Base-by-base conservation (phyloP, 2,888 invertebrate genomes). In the Dynastes maya region DNA sequence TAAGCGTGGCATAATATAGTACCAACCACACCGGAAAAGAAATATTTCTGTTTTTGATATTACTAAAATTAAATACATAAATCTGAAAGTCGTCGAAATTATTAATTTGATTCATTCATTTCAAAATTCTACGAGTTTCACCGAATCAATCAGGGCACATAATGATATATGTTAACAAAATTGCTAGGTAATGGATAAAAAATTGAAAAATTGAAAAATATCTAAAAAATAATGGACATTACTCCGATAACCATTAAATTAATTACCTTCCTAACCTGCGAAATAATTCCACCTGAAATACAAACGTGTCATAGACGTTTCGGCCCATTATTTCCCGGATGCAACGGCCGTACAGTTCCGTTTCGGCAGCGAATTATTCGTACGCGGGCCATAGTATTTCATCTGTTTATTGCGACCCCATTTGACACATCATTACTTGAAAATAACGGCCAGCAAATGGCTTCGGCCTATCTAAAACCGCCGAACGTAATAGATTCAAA, bases 401-500 rank as follows among this genome's bases (percentile, higher is more conserved):
- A 51, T 68, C 68, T 51, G 51, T 51, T 68, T 68, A 68, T 68
- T 27, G 51, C 68, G 51, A 29, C 49, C 51, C 51, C 29, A 68
- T 68, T 68, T 68, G 51, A 51, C 68, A 51, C 68, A 40, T 68
- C 68, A 68, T 68, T 68, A 68, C 29, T 68, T 68, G 51, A 68
- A 68, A 68, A 68, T 68, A 68, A 68, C 68, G 68, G 29, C 68
- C 49, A 27, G 68, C 29, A 51, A 68, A 68, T 68, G 51, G 68
- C 51, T 51, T 51, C 9, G 51, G 68, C 9, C 68, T 13, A 32
- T 68, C 51, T n/a, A 13, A 51, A 68, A 68, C 68, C 68, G 68
- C 68, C 27, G 49, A 53, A 68, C 51, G 51, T 51, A 68, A 68
- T 68, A 68, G 68, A 68, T 68, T 68, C 68, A 68, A 68, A 68